Base-by-base conservation (phyloP, 2,113 vertebrate species). In the Chloebia gouldiae region DNA sequence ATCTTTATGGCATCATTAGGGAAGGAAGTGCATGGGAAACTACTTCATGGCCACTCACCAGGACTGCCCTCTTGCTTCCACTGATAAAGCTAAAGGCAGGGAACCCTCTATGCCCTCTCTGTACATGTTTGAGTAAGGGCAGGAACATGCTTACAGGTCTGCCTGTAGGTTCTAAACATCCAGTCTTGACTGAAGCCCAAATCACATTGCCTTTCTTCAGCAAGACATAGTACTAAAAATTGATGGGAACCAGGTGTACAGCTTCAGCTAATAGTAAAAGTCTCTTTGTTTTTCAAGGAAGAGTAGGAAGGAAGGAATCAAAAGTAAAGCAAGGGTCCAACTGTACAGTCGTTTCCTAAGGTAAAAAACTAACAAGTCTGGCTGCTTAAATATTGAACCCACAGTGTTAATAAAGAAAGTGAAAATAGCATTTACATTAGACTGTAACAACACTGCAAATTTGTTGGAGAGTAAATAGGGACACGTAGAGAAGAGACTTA, bases 401-500 rank as follows among this genome's bases (percentile, higher is more conserved):
- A 39, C 15, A 18, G 7, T 21, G 56, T 56, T 79, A 73, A 76
- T 13, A 92, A 87, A 89, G 27, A 70, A 91, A 77, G 27, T 19
- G 40, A 95, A 83, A 86, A 44, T 1, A 78, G 19, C 23, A 42
- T 75, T 56, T 75, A 49, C 9, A 45, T 61, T 22, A 71, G 39
- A 64, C 21, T 13, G 13, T 31, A 69, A 49, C 18, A 68, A 86
- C 33, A 25, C 3, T 20, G 45, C 30, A 80, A 33, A 86, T 65
- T 13, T 50, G 20, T 6, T 60, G n/a, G 25, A 80, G 66, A 73
- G 63, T 17, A 70, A 83, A 86, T 11, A 90, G 42, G 33, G 27
- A 60, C 45, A 57, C 14, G 25, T 15, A 61, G 2, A 56, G 10
- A 73, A 69, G 31, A 72, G 66, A 98, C 98, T 98, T 98, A 99